phyloP scores from a whole-genome alignment of 2,797 vertebrate genomes.

The Tachyglossus aculeatus region DNA sequence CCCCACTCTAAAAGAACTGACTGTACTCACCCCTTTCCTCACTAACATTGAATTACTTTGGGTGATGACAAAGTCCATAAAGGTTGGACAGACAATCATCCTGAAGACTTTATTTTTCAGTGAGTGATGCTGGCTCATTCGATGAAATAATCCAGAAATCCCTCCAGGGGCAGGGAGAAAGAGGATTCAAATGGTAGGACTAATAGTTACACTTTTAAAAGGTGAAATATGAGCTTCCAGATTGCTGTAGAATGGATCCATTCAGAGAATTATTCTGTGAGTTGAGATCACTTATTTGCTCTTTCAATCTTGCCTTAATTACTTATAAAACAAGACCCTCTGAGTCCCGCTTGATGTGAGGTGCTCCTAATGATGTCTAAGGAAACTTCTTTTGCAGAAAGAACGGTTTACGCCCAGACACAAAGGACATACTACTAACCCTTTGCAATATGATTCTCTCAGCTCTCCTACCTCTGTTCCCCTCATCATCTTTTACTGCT shows the following conservation, averaged over 20 bases:
- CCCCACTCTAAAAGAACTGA: no score
- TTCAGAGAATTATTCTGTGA: neutral
- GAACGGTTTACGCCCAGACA: no score
- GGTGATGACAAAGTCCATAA: no score
- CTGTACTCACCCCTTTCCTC: no score
- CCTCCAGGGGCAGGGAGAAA: neutral
- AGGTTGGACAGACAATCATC: no score
- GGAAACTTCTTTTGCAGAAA: slow-evolving; percentile 16
- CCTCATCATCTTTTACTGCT: no score
- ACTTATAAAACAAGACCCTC: slow-evolving; percentile 3
- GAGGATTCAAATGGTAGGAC: no score
- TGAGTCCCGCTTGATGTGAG: slow-evolving; percentile 7
- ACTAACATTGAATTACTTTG: no score
- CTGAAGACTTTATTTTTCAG: no score
- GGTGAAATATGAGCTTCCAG: neutral
- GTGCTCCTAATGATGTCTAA: slow-evolving; percentile 10
- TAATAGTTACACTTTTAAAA: neutral
- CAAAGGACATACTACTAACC: no score
- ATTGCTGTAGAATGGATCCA: neutral
- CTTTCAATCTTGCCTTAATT: neutral
- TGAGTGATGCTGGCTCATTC: neutral
- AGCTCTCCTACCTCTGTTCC: no score
- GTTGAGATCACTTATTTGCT: neutral
- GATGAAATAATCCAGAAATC: neutral
- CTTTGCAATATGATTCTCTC: no score